Evolutionary conservation across 1,140 invertebrate genomes (phyloP), one percentile per base, ranked within the genome.

Genomic region (Leptopilina clavipes): DNA sequence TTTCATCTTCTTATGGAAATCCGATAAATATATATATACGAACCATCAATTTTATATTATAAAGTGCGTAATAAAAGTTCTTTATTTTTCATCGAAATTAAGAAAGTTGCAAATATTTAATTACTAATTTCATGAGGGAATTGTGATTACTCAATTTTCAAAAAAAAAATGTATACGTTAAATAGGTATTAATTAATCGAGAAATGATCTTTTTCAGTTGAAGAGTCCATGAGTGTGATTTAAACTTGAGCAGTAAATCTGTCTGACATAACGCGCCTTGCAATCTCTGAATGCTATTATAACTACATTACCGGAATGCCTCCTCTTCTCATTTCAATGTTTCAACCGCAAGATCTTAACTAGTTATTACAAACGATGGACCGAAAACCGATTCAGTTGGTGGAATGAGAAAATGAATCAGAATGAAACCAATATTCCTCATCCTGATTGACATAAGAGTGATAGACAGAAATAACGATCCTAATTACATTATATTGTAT

Each of bases 281-380:
- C 59, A 65, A 65, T 31, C 56, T 65, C 19, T 25, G 18, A 31
- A 31, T 31, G 59, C 59, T 65, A 65, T 65, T 52, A 52, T 52
- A 52, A 52, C 48, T 52, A 31, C 59, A 65, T 65, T 31, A 65
- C 59, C n/a, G 22, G 59, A 31, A 65, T 65, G 59, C 56, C 56
- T 65, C n/a, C n/a, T n/a, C n/a, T 19, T 2, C 56, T 65, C 56
- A 25, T 65, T 25, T 25, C 22, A 65, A 3, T 65, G 22, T 65
- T 65, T 65, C 59, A 31, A 65, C 59, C 59, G 59, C 59, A 65
- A 65, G 56, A 65, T 65, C 56, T 65, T 65, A 65, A 65, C 56
- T 65, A 65, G 17, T 25, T 25, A 65, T 65, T 65, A 25, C 56
- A 65, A 25, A 65, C 56, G 56, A 65, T 65, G 56, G 14, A 65